These are phyloP conservation scores for Hesperophylax magnus DNA, from an alignment of 1,140 invertebrate species.

Conservation along the genomic window DNA sequence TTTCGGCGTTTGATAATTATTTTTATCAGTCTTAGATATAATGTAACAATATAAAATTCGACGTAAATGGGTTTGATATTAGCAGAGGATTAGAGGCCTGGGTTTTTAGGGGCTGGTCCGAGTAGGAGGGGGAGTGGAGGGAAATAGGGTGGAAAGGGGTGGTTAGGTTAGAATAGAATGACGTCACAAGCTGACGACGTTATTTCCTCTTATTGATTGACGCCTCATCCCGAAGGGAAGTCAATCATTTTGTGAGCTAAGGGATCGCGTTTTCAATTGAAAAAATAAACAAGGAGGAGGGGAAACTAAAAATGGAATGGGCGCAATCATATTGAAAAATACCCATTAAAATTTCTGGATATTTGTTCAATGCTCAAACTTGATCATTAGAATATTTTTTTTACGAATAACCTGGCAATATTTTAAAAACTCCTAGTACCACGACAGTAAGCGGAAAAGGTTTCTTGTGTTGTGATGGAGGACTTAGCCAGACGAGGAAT, in stretches of 20 bases:
- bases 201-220: conserved; percentile 10
- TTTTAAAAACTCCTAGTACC: too few species aligned
- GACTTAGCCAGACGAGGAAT: too few species aligned
- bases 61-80: background rate
- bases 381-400: too few species aligned
- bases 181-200: conserved; percentile 10
- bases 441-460: too few species aligned
- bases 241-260: conserved; percentile 4
- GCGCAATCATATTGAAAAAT: background rate
- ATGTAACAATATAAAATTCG: background rate
- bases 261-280: background rate
- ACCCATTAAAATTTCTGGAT: too few species aligned
- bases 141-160: background rate
- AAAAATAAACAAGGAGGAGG: background rate
- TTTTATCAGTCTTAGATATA: too few species aligned
- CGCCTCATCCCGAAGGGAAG: background rate
- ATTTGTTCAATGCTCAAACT: too few species aligned
- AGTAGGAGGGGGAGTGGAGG: background rate
- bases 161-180: background rate
- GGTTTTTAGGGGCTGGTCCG: background rate
- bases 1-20: too few species aligned
- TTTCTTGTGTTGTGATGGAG: too few species aligned
- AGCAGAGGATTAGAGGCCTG: background rate
- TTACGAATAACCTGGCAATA: too few species aligned
- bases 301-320: background rate